These are phyloP conservation scores for Oreochromis tanganicae DNA, from an alignment of 2,113 vertebrate species.

Conservation along the genomic window DNA sequence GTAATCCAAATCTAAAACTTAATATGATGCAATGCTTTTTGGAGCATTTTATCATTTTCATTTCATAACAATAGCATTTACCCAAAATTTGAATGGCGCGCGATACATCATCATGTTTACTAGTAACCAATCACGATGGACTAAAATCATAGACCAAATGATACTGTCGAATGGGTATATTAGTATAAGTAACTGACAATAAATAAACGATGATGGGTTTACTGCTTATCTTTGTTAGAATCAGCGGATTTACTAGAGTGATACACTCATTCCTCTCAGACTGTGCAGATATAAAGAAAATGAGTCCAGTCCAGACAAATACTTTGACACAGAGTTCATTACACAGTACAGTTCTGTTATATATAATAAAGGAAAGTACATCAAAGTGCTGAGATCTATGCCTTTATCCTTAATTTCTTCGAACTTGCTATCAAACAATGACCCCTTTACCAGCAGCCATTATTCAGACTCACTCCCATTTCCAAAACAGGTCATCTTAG, in stretches of 20 bases:
- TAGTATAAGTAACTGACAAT: background rate
- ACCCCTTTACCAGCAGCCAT: constrained; percentile 46
- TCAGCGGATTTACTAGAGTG: background rate
- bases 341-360: background rate
- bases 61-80: background rate
- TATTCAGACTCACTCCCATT: constrained; percentile 30
- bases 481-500: constrained; percentile 61
- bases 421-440: constrained; percentile 40
- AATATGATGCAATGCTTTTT: background rate
- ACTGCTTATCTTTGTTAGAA: background rate
- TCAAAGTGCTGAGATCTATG: constrained; percentile 9
- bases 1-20: background rate
- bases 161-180: background rate
- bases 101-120: background rate
- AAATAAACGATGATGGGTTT: background rate
- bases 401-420: constrained; percentile 16
- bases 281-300: background rate
- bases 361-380: background rate
- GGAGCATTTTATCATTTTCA: background rate
- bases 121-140: background rate
- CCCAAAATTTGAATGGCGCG: accelerated
- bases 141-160: background rate
- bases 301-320: background rate
- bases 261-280: background rate
- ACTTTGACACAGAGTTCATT: background rate